Evolutionary conservation across 2,797 vertebrate genomes (phyloP).

Genomic region (Protosalanx chinensis): DNA sequence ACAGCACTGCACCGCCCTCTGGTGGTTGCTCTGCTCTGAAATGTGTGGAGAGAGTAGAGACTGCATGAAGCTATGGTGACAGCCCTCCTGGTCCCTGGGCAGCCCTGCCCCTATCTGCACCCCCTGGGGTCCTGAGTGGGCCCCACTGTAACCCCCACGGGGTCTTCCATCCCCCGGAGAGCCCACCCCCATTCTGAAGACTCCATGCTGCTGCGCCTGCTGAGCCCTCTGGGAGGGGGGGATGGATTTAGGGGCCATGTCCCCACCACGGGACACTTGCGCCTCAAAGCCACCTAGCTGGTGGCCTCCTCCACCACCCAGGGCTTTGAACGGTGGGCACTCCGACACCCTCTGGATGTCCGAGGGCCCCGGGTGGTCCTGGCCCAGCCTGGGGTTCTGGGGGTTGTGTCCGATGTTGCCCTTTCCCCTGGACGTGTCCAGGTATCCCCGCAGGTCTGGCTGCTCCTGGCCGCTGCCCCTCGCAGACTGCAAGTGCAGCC

Average conservation of each 20-base stretch:
- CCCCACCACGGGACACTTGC: slow-evolving; percentile 87
- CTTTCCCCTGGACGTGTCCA: slow-evolving; percentile 90
- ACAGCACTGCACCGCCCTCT: slow-evolving; percentile 85
- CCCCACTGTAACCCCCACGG: slow-evolving; percentile 80
- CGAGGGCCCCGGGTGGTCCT: slow-evolving; percentile 78
- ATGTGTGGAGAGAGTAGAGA: slow-evolving; percentile 90
- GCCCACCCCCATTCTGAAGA: slow-evolving; percentile 84
- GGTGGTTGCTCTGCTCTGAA: slow-evolving; percentile 87
- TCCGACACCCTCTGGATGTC: slow-evolving; percentile 87
- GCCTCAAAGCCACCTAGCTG: slow-evolving; percentile 82
- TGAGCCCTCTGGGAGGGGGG: slow-evolving; percentile 82
- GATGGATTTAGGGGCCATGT: slow-evolving; percentile 81
- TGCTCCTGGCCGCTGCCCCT: slow-evolving; percentile 81
- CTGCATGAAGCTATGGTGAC: slow-evolving; percentile 97
- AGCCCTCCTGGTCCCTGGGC: slow-evolving; percentile 85
- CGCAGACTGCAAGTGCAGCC: slow-evolving; percentile 82
- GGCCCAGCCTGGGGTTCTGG: slow-evolving; percentile 76
- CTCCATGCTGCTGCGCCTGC: slow-evolving; percentile 80
- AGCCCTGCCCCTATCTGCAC: slow-evolving; percentile 78
- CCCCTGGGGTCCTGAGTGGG: slow-evolving; percentile 83
- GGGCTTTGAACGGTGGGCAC: slow-evolving; percentile 88
- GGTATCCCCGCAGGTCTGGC: slow-evolving; percentile 88
- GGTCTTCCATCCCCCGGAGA: slow-evolving; percentile 82
- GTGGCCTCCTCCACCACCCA: slow-evolving; percentile 72
- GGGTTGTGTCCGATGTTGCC: slow-evolving; percentile 81